A percentile compares a stretch with the other conserved stretches of the same genome.
Conservation (phyloP, 2,797 vertebrate species). For the Sebastes itinus region DNA sequence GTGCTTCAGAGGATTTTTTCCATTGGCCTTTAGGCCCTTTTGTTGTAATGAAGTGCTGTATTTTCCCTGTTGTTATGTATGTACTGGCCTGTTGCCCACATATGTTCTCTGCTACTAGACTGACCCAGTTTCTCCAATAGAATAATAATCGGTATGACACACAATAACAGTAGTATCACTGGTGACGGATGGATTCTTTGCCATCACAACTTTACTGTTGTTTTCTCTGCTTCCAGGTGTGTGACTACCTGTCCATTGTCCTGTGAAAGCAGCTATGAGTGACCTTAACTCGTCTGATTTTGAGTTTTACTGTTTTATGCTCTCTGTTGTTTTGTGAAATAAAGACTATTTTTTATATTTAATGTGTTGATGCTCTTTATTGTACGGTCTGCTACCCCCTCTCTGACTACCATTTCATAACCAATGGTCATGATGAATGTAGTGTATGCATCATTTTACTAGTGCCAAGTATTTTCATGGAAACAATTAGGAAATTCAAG, state of each 20-base stretch:
- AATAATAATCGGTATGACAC: not conserved
- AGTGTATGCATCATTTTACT: not conserved
- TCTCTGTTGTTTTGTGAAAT: slow-evolving; percentile 54
- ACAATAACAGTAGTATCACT: not conserved
- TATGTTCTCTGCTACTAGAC: not conserved
- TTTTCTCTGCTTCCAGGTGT: slow-evolving; percentile 63
- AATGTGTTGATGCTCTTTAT: not conserved
- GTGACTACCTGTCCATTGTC: slow-evolving; percentile 80
- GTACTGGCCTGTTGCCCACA: not conserved
- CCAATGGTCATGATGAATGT: not conserved
- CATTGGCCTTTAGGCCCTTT: not conserved
- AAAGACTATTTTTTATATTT: slow-evolving; percentile 48
- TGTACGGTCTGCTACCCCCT: not conserved
- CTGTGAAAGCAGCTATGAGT: slow-evolving; percentile 53
- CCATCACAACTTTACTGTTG: not conserved
- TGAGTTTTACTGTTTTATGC: not conserved
- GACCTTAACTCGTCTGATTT: not conserved
- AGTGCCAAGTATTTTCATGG: too few species aligned
- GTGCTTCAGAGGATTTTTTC: too few species aligned
- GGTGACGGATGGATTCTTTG: not conserved
- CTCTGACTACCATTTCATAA: not conserved
- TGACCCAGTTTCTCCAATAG: not conserved
- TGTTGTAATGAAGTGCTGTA: not conserved
- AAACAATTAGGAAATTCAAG: not conserved
- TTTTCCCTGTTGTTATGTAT: not conserved